Conservation (phyloP, 2,888 invertebrate species). For the Augiades crinisus region DNA sequence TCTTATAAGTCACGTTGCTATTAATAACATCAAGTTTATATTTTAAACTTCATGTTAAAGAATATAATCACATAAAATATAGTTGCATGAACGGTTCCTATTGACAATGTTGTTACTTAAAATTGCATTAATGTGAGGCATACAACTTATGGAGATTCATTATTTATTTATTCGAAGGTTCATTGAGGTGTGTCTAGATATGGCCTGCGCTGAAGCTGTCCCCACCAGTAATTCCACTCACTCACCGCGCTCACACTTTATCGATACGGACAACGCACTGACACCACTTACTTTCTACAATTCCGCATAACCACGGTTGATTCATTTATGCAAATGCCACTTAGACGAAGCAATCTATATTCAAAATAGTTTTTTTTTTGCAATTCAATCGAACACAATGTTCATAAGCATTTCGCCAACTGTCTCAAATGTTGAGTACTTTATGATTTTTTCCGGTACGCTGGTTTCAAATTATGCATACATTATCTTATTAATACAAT, state of each 20-base stretch:
- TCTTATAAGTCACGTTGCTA: no score
- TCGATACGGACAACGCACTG: slow-evolving; percentile 30
- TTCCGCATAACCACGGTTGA: slow-evolving; percentile 31
- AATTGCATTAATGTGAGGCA: no score
- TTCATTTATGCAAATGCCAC: slow-evolving; percentile 24
- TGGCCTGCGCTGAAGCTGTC: neutral
- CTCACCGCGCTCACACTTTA: slow-evolving; percentile 37
- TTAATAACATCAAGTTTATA: no score
- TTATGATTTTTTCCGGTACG: slow-evolving; percentile 10
- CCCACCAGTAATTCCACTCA: slow-evolving; percentile 26
- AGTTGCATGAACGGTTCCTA: no score
- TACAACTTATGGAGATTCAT: no score
- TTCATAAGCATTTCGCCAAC: neutral
- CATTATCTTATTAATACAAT: neutral
- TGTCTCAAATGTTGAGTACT: slow-evolving; percentile 6
- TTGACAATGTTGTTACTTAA: no score
- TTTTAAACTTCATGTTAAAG: no score
- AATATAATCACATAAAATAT: no score
- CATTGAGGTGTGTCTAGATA: no score
- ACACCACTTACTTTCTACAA: slow-evolving; percentile 38
- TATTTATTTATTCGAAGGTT: no score
- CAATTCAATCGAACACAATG: neutral
- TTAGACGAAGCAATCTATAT: slow-evolving; percentile 16
- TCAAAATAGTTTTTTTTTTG: slow-evolving; percentile 13
- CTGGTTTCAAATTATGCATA: neutral